Base-by-base conservation (phyloP, 1,140 invertebrate species). In the Brachionus asplanchnoidis region DNA sequence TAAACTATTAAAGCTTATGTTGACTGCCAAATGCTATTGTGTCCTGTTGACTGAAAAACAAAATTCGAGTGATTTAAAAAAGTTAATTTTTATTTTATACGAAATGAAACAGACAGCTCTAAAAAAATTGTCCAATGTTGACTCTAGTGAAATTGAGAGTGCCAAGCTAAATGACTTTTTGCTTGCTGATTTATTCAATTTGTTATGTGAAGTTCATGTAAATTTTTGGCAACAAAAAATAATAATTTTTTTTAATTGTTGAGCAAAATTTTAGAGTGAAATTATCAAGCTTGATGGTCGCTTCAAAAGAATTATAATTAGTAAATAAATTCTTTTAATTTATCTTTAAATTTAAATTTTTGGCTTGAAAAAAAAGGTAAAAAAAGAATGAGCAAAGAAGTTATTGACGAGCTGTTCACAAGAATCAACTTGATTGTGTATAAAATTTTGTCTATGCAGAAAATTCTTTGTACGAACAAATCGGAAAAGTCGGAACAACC, bases 21-120 rank as follows among this genome's bases (percentile, higher is more conserved):
- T 77, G 26, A 77, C 73, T 9, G 42, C 73, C 4, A 77, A 77
- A 77, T 77, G 73, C 20, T 77, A 77, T 50, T 77, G 73, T 77
- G 73, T 77, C 50, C 44, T 77, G 2, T 50, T 77, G 20, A 77
- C 20, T 50, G 73, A 77, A 50, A 46, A 77, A 77, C 14, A 77
- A 28, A 77, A 77, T 32, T 46, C 42, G 0, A 77, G 28, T 77
- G 73, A 77, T 53, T 28, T 77, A 6, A 77, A 77, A 50, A 77
- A 77, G 28, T 50, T 77, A 1, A 77, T 77, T 28, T 50, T 50
- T 50, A 77, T 77, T 36, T 26, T 77, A 6, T 50, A 50, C 28
- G 44, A 77, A n/a, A 46, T 77, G 2, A 77, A 77, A 77, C 40
- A 50, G 50, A 50, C 46, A 7, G 73, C 26, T 50, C 9, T 77